These are phyloP conservation scores for Erannis defoliaria DNA, from an alignment of 2,888 invertebrate species.

Conservation along the genomic window DNA sequence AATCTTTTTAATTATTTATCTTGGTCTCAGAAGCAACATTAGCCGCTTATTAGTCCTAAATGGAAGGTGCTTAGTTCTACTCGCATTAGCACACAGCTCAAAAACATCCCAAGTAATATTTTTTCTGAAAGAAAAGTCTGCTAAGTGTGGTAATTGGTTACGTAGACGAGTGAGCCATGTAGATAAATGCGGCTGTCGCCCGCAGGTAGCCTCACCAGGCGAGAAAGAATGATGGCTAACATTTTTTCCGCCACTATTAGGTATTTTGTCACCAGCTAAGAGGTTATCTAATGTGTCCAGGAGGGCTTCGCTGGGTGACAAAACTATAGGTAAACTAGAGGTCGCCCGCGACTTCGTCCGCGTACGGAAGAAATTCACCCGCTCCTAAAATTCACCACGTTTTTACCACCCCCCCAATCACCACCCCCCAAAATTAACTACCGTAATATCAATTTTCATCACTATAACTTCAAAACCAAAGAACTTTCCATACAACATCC, in stretches of 20 bases:
- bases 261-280: conserved; percentile 42
- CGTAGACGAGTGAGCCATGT: conserved; percentile 20
- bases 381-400: too few relatives aligned
- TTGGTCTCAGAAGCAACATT: too few relatives aligned
- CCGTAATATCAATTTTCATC: too few relatives aligned
- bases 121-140: conserved; percentile 6
- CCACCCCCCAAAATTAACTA: too few relatives aligned
- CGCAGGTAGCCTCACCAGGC: conserved; percentile 28
- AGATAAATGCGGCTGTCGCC: conserved; percentile 36
- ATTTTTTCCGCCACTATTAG: conserved; percentile 43
- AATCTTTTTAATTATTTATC: too few relatives aligned
- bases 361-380: too few relatives aligned
- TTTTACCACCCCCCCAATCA: too few relatives aligned
- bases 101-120: neutral
- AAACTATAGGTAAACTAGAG: neutral
- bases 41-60: too few relatives aligned
- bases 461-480: too few relatives aligned
- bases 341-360: too few relatives aligned
- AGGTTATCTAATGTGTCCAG: conserved; percentile 41
- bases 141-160: conserved; percentile 24
- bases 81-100: neutral
- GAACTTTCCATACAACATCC: too few relatives aligned
- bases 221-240: conserved; percentile 36
- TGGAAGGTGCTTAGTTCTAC: neutral
- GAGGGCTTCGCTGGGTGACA: conserved; percentile 29